Base-by-base conservation (phyloP, 2,797 vertebrate species). In the Tragopan temminckii region DNA sequence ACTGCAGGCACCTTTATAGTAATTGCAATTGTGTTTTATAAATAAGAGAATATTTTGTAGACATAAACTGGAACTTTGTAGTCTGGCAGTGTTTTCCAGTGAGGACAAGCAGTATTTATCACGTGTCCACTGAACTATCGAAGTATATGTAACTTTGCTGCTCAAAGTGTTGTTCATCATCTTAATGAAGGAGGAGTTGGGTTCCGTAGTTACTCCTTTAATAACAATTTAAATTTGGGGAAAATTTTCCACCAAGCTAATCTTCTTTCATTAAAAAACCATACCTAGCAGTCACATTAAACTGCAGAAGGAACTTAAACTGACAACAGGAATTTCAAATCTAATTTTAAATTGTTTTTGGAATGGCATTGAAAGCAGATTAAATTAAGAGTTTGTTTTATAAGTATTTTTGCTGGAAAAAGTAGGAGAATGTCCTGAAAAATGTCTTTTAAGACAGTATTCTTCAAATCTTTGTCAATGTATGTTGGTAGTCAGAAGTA, bases 141-240 rank as follows among this genome's bases (percentile, higher is more conserved):
- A 92, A 96, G 93, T 93, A 94, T 97, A 90, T 66, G 43, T 90
- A 90, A 94, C 90, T 97, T 91, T 90, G 59, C 75, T 93, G 35
- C 80, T 96, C 74, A 61, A n/a, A n/a, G 36, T 95, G 67, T 84
- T 58, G 58, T 90, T 46, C 45, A 46, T 45, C 4, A 21, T 92
- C 61, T 58, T 78, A 71, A 55, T 70, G 87, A 90, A 63, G 35
- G 15, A 13, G 16, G 50, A 93, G n/a, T 11, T 68, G 53, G 80
- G 66, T 85, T 83, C 67, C 71, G n/a, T 62, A 75, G 68, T 46
- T 24, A 38, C 4, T 23, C 10, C 83, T 90, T 77, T 81, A 69
- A 13, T 45, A 90, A 87, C 50, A 88, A 63, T 81, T 93, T 96
- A 81, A 80, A 83, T 92, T 93, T 64, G 67, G 33, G 70, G 13